Evolutionary conservation across 2,113 vertebrate species (phyloP), one percentile per base, ranked within the genome.

Genomic region (Epinephelus cyanopodus): DNA sequence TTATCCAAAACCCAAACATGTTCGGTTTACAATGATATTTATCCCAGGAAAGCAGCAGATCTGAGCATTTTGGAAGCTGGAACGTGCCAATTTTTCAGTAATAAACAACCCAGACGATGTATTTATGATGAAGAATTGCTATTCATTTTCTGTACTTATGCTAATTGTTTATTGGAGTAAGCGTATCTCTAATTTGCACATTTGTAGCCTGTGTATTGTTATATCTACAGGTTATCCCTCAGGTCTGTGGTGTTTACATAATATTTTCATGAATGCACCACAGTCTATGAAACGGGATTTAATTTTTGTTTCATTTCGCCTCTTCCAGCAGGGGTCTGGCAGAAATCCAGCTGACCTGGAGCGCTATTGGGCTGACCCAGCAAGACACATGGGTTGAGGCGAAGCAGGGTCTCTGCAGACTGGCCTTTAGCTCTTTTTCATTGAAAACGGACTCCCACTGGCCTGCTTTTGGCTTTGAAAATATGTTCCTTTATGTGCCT

Each of bases 391-490:
- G 27, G 74, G 21, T 65, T 63, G 76, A 63, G 77, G 18, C 42
- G 77, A 81, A 29, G 64, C 64, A 77, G 78, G 62, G 70, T 74
- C 25, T 70, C 72, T 77, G 48, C 67, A 77, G 68, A 54, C 70
- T 90, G 86, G 88, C 82, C 81, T 90, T 94, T 91, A 72, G 73
- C 85, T 84, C 73, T 77, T 87, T 89, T 82, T 86, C 75, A 83
- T 67, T 89, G 82, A 88, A 89, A 88, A 80, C 1, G 69, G 84
- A 87, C 89, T 84, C 91, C 91, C 83, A 85, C 93, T 83, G 86
- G 77, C 58, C 77, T 85, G 80, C 87, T 89, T 54, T 79, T 89
- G 85, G 79, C 81, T 91, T 87, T 83, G 81, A 89, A 87, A 92
- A 90, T 79, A 82, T 89, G 68, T 79, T 84, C 79, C 74, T 92